phyloP scores from a whole-genome alignment of 2,888 invertebrate genomes.

The Chrysotoxum bicinctum region DNA sequence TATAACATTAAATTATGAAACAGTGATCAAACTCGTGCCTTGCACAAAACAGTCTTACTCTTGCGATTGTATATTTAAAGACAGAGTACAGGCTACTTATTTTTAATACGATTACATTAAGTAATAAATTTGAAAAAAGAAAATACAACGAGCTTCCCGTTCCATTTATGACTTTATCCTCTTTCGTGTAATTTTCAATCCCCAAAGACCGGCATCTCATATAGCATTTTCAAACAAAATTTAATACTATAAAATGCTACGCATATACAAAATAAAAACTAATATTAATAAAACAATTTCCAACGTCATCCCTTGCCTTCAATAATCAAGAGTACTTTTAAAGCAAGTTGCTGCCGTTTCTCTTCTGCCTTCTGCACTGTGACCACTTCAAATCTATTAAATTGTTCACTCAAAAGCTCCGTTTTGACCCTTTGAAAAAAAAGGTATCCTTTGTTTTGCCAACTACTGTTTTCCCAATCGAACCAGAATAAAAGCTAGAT shows the following conservation, averaged over 20 bases:
- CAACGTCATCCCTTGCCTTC: neutral
- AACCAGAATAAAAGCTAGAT: constrained; percentile 7
- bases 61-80: neutral
- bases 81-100: neutral
- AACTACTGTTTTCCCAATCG: constrained; percentile 17
- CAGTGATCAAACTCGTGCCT: neutral
- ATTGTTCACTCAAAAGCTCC: constrained; percentile 47
- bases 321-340: constrained; percentile 10
- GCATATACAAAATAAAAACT: neutral
- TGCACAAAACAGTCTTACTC: neutral
- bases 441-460: constrained; percentile 22
- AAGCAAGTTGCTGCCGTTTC: neutral
- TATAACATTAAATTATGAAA: neutral
- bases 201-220: neutral
- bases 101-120: neutral
- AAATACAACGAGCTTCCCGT: neutral
- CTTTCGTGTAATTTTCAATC: neutral
- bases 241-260: neutral
- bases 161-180: neutral
- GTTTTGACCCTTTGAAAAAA: constrained; percentile 11
- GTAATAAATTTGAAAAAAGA: neutral
- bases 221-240: neutral
- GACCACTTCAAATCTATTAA: constrained; percentile 61
- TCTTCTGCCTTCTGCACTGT: neutral
- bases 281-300: neutral